Evolutionary conservation across 2,113 vertebrate genomes (phyloP), one percentile per base, ranked within the genome.

Genomic region (Odontesthes bonariensis): DNA sequence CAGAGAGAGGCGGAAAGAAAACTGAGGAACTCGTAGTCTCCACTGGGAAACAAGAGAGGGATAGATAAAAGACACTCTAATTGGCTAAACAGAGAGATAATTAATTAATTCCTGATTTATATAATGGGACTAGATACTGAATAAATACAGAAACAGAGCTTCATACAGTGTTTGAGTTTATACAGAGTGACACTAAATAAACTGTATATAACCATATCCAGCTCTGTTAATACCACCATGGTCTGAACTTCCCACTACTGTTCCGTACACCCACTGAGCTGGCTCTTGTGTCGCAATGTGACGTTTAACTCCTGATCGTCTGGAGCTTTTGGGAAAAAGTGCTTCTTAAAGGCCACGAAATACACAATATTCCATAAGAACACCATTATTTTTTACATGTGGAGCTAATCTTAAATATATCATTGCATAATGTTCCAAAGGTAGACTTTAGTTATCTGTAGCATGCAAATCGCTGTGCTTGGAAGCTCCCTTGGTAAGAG

Each of bases 71-170:
- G 54, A 58, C n/a, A 6, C 19, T 42, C 49, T 62, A 6, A 42
- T 40, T 52, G 69, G 31, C 20, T 64, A 40, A 78, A 40, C 57
- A 63, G 14, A 63, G 46, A 49, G 20, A 40, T 17, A 73, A 74
- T 58, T 46, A 33, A 59, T 66, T 55, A 0, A 23, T 40, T 56
- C 35, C 49, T 69, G 58, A 6, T 20, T 40, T 22, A 51, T n/a
- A 9, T 56, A 71, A 67, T 35, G 38, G 35, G 47, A 66, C 42
- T 42, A 75, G 59, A 14, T 16, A 20, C 23, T 57, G 35, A 52
- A 59, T 69, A 70, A 63, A 71, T 54, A 68, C 68, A 69, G 33
- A 65, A 51, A 19, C 31, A 23, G 16, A 17, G 23, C 31, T 40
- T 9, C 23, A 38, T 23, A 3, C 10, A 13, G n/a, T 31, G 23